Conservation (phyloP, 2,888 invertebrate species). For the Oxyteleia sp. region DNA sequence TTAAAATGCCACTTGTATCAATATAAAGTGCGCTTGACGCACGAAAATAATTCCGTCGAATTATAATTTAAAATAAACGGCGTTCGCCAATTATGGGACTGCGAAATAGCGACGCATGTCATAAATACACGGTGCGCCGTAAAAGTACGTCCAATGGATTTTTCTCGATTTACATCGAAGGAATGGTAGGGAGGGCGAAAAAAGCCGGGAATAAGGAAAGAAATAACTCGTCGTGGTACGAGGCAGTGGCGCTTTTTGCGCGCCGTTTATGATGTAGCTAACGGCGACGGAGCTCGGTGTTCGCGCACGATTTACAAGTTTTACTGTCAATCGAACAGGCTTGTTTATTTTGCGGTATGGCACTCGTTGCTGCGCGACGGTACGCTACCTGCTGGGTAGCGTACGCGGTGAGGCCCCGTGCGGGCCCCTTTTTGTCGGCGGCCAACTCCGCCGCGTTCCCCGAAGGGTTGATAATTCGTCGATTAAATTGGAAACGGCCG, state of each 20-base stretch:
- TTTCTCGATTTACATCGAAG: slow-evolving; percentile 59
- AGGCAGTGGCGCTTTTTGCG: slow-evolving; percentile 49
- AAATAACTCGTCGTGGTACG: slow-evolving; percentile 58
- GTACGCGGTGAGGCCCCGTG: slow-evolving; percentile 35
- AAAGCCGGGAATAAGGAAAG: slow-evolving; percentile 38
- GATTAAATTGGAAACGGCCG: slow-evolving; percentile 86
- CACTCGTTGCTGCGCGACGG: slow-evolving; percentile 16
- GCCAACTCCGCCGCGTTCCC: slow-evolving; percentile 80
- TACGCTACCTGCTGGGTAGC: slow-evolving; percentile 70
- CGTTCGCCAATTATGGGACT: slow-evolving; percentile 63
- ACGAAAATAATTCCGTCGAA: slow-evolving; percentile 58
- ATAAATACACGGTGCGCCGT: slow-evolving; percentile 63
- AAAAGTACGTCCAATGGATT: slow-evolving; percentile 52
- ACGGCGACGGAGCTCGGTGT: slow-evolving; percentile 60
- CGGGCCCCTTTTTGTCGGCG: slow-evolving; percentile 77
- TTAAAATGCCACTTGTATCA: slow-evolving; percentile 43
- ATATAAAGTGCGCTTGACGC: slow-evolving; percentile 30
- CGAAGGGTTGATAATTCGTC: slow-evolving; percentile 87
- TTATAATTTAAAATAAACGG: slow-evolving; percentile 62
- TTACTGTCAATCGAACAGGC: slow-evolving; percentile 61
- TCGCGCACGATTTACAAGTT: slow-evolving; percentile 68
- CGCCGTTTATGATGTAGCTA: slow-evolving; percentile 61
- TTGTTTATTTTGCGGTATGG: slow-evolving; percentile 52
- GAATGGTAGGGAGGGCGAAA: slow-evolving; percentile 19
- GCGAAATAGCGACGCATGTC: slow-evolving; percentile 61